phyloP scores from a whole-genome alignment of 2,797 vertebrate genomes.

The Salarias fasciatus region DNA sequence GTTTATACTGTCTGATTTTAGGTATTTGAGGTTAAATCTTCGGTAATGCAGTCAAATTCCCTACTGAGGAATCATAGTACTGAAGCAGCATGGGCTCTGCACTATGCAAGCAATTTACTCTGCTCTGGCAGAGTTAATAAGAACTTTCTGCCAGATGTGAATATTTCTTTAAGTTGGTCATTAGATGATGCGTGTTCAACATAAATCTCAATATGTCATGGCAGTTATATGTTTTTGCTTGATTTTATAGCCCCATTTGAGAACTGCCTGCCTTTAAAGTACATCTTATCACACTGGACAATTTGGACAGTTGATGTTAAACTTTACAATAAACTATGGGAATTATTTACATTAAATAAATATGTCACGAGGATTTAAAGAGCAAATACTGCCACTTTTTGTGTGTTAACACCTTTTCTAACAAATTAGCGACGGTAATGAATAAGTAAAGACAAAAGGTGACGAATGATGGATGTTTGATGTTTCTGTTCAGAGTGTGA shows the following conservation, averaged over 20 bases:
- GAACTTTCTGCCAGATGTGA: not conserved
- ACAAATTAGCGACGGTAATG: too few species aligned
- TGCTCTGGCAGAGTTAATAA: not conserved
- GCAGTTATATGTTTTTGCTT: not conserved
- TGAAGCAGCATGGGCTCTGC: not conserved
- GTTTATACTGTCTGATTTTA: slow-evolving; percentile 1
- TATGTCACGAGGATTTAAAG: too few species aligned
- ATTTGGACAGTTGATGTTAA: too few species aligned
- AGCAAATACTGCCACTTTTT: too few species aligned
- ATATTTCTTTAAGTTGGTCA: not conserved
- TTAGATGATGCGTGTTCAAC: not conserved
- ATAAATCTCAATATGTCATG: not conserved
- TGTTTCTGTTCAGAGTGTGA: too few species aligned
- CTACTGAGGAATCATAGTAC: not conserved
- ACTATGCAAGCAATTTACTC: not conserved
- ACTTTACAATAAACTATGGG: too few species aligned
- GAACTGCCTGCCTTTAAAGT: too few species aligned
- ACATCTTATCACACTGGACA: too few species aligned
- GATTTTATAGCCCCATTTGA: not conserved
- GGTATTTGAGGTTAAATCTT: not conserved
- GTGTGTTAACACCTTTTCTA: too few species aligned
- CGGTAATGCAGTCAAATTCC: not conserved
- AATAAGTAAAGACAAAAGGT: too few species aligned
- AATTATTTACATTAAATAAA: too few species aligned
- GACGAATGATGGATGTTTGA: too few species aligned